These are phyloP conservation scores for Lissonota sp. DNA, from an alignment of 2,888 invertebrate species.

Conservation along the genomic window DNA sequence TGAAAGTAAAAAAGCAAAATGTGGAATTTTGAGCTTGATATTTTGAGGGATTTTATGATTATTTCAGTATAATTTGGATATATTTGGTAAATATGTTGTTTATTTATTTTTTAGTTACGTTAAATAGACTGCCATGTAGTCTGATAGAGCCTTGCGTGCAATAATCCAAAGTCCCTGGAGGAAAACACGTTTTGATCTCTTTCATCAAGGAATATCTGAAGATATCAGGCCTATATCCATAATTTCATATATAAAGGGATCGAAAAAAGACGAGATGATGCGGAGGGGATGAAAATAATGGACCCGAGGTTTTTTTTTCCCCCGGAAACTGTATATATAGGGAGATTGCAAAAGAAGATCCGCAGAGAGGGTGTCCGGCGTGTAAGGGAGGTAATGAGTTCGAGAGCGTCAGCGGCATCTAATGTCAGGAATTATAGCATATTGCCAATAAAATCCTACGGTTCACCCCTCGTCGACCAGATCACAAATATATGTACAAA, in stretches of 20 bases:
- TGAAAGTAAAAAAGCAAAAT: background rate
- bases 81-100: too few species aligned
- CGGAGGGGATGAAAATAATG: constrained; percentile 51
- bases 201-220: constrained; percentile 23
- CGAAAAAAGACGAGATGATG: constrained; percentile 30
- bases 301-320: constrained; percentile 47
- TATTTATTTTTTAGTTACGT: too few species aligned
- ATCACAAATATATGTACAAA: constrained; percentile 27
- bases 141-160: background rate
- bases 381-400: constrained; percentile 80
- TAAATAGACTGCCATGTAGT: too few species aligned
- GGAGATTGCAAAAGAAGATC: constrained; percentile 71
- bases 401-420: constrained; percentile 83
- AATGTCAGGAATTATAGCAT: constrained; percentile 84
- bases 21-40: too few species aligned
- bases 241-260: constrained; percentile 66
- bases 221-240: constrained; percentile 58
- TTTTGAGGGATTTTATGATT: too few species aligned
- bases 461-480: constrained; percentile 70
- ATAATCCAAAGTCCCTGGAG: background rate
- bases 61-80: too few species aligned
- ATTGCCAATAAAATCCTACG: constrained; percentile 83
- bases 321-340: constrained; percentile 67
- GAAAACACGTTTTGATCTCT: too few species aligned
- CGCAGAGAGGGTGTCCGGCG: constrained; percentile 72